phyloP scores from a whole-genome alignment of 1,140 invertebrate species.

The Drosophila pallidifrons region DNA sequence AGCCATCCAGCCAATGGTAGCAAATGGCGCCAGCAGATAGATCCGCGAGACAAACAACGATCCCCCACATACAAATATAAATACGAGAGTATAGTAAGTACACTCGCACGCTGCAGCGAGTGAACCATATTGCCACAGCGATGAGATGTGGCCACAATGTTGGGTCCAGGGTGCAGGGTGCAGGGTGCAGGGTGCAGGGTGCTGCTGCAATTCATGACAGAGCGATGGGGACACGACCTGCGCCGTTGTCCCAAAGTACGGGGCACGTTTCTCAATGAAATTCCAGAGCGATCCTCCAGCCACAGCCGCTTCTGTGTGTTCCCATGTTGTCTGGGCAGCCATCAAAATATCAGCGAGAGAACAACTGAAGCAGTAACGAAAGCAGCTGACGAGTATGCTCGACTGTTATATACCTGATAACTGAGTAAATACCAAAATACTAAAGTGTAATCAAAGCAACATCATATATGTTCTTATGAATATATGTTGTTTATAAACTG shows the following conservation, averaged over 20 bases:
- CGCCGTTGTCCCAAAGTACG: constrained; percentile 61
- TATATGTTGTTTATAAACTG: too few species aligned
- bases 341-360: constrained; percentile 61
- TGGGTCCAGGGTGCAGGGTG: too few species aligned
- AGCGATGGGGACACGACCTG: constrained; percentile 75
- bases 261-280: constrained; percentile 84
- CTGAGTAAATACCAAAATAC: too few species aligned
- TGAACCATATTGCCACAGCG: constrained; percentile 9
- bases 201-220: constrained; percentile 61
- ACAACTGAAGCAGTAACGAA: constrained; percentile 28
- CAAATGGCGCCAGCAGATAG: constrained; percentile 77
- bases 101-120: constrained; percentile 12
- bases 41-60: constrained; percentile 62
- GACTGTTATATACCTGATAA: constrained; percentile 1
- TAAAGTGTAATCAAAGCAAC: too few species aligned
- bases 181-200: neutral
- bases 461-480: too few species aligned
- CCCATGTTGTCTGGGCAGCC: constrained; percentile 77
- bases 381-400: neutral
- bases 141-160: neutral
- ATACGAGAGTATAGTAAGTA: constrained; percentile 18
- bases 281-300: constrained; percentile 64
- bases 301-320: constrained; percentile 77
- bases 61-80: constrained; percentile 53
- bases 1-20: constrained; percentile 43